These are phyloP conservation scores for Cotesia typhae DNA, from an alignment of 1,140 invertebrate species.

Conservation along the genomic window DNA sequence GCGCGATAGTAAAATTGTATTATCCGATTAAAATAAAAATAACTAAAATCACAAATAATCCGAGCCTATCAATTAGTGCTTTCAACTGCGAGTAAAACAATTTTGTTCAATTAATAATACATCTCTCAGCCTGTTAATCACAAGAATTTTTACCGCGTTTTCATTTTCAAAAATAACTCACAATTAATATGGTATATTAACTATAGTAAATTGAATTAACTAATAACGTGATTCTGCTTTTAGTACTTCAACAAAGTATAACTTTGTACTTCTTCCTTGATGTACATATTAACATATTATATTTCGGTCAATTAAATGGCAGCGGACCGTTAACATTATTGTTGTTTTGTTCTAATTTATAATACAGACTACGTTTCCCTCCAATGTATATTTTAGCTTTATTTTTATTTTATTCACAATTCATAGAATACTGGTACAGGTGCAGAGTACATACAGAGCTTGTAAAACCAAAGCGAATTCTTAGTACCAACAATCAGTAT, in stretches of 20 bases:
- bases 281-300: slow-evolving; percentile 3
- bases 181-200: background rate
- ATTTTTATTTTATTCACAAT: background rate
- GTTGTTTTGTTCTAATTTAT: background rate
- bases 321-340: slow-evolving; percentile 23
- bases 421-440: too few species aligned
- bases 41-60: slow-evolving; percentile 3
- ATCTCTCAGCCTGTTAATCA: too few species aligned
- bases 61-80: slow-evolving; percentile 31
- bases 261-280: slow-evolving; percentile 11
- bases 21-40: slow-evolving; percentile 17
- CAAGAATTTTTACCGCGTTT: background rate
- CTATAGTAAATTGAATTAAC: slow-evolving; percentile 4
- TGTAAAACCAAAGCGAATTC: slow-evolving; percentile 23
- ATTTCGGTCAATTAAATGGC: slow-evolving; percentile 32
- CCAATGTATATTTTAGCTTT: slow-evolving; percentile 16
- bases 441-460: background rate
- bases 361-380: background rate
- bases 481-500: background rate
- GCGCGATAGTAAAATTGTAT: background rate
- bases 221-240: background rate
- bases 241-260: slow-evolving; percentile 20
- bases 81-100: slow-evolving; percentile 2
- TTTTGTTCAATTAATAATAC: too few species aligned
- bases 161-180: background rate